phyloP scores from a whole-genome alignment of 2,888 invertebrate genomes.

The Thalpophila matura region DNA sequence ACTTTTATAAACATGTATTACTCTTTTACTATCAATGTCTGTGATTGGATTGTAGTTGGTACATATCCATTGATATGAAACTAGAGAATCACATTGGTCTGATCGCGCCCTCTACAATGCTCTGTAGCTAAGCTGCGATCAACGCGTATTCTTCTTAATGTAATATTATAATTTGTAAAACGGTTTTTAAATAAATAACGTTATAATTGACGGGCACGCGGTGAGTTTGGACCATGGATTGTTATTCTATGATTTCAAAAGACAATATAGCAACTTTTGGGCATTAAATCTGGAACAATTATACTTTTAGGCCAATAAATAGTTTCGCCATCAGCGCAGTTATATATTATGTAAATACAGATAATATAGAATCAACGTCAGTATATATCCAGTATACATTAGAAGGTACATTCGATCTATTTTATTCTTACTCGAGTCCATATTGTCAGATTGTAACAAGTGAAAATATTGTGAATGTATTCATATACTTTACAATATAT shows the following conservation, averaged over 20 bases:
- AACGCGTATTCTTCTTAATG: conserved; percentile 43
- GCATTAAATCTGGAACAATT: conserved; percentile 36
- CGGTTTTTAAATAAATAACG: conserved; percentile 46
- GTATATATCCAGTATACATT: conserved; percentile 67
- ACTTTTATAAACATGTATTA: conserved; percentile 39
- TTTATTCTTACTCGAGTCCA: conserved; percentile 64
- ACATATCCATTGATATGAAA: conserved; percentile 34
- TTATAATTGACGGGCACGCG: conserved; percentile 66
- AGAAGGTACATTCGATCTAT: conserved; percentile 57
- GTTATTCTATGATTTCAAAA: conserved; percentile 54
- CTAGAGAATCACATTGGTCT: conserved; percentile 44
- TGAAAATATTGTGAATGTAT: conserved; percentile 72
- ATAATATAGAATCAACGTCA: conserved; percentile 63
- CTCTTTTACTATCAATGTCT: conserved; percentile 24
- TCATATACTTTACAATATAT: conserved; percentile 65
- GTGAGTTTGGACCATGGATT: conserved; percentile 69
- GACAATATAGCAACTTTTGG: conserved; percentile 42
- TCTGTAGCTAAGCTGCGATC: conserved; percentile 41
- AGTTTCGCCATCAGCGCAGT: conserved; percentile 56
- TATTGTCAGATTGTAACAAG: conserved; percentile 84
- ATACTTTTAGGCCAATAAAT: conserved; percentile 69
- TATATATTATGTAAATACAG: conserved; percentile 58
- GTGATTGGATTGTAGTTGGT: conserved; percentile 22
- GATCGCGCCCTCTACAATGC: conserved; percentile 14
- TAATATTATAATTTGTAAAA: conserved; percentile 43